Percentiles rank a stretch among this genome's conserved stretches.
Conservation (phyloP, 2,113 vertebrate species). For the Gymnogyps californianus region DNA sequence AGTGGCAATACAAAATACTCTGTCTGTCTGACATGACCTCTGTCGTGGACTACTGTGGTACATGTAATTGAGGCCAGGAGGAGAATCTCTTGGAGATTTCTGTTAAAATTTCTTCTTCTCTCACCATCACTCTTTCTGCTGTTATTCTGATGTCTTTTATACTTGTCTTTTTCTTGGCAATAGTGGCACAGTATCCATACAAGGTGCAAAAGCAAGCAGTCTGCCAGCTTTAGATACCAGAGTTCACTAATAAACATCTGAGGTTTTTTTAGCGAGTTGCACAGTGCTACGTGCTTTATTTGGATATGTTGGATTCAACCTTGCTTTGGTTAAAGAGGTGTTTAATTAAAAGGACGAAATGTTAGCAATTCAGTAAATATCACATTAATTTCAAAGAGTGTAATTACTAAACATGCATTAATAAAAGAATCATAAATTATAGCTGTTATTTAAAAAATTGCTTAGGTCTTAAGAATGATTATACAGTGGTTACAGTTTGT, state of each 20-base stretch:
- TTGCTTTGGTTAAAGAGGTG: constrained; percentile 40
- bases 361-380: constrained; percentile 52
- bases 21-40: neutral
- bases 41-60: neutral
- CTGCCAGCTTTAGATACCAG: neutral
- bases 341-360: constrained; percentile 52
- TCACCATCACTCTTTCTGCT: neutral
- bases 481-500: neutral
- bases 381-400: constrained; percentile 30
- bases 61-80: neutral
- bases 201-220: neutral
- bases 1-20: neutral
- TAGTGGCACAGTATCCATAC: neutral
- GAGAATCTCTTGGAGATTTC: neutral
- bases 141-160: neutral
- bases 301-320: neutral
- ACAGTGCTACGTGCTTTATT: neutral
- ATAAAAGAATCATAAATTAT: constrained; percentile 30
- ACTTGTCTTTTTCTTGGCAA: neutral
- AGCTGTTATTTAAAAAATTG: constrained; percentile 38
- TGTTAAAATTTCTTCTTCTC: neutral
- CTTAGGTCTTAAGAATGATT: constrained; percentile 10
- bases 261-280: neutral
- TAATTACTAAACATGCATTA: constrained; percentile 25
- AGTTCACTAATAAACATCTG: neutral